These are phyloP conservation scores for Bos taurus DNA, from an alignment of 2,113 vertebrate species.

Conservation along the genomic window DNA sequence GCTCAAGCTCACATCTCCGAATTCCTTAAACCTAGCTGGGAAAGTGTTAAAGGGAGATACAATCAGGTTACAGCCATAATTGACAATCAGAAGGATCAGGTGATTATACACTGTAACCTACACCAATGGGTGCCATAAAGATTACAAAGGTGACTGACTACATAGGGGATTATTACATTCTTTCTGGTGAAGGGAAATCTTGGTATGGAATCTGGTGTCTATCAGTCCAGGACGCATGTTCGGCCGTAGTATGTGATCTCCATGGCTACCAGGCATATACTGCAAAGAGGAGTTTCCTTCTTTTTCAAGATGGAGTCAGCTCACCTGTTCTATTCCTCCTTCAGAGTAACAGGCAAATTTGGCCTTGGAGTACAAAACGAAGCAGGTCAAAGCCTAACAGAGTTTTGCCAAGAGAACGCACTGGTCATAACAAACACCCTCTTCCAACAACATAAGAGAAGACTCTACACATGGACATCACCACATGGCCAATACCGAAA, in stretches of 20 bases:
- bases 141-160: not conserved
- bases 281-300: not conserved
- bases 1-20: not conserved
- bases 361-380: not conserved
- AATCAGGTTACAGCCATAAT: not conserved
- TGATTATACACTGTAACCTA: not conserved
- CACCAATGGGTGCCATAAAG: not conserved
- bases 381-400: not conserved
- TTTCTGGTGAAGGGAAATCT: not conserved
- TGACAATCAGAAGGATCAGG: not conserved
- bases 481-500: not conserved
- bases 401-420: not conserved
- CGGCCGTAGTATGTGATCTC: rapidly evolving
- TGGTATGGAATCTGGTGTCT: not conserved
- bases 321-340: not conserved
- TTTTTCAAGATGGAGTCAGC: not conserved
- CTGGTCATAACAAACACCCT: not conserved
- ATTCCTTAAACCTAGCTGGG: not conserved
- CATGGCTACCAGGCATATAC: not conserved
- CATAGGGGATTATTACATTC: not conserved
- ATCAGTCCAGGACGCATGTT: not conserved
- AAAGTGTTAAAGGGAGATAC: not conserved
- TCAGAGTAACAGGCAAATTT: not conserved
- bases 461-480: not conserved
- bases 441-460: not conserved